Percentiles rank a stretch among this genome's conserved stretches.
Conservation (phyloP, 2,888 invertebrate species). For the Ligdia adustata region DNA sequence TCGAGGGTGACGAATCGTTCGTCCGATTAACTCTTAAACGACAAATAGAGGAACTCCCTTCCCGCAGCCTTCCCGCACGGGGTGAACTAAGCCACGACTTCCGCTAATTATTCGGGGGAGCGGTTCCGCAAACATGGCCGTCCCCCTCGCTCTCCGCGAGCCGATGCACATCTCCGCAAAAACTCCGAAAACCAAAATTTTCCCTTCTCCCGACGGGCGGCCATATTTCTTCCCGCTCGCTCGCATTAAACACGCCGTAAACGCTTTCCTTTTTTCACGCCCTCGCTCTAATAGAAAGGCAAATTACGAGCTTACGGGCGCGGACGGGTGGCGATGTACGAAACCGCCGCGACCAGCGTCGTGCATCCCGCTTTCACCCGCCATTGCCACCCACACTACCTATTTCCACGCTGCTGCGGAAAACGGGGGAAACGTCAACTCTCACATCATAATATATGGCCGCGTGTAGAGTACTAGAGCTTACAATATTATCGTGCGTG, state of each 20-base stretch:
- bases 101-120: constrained; percentile 80
- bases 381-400: constrained; percentile 48
- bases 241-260: constrained; percentile 84
- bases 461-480: constrained; percentile 51
- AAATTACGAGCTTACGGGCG: constrained; percentile 84
- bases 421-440: constrained; percentile 78
- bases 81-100: constrained; percentile 82
- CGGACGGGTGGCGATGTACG: constrained; percentile 83
- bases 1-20: constrained; percentile 82
- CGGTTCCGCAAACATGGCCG: constrained; percentile 67
- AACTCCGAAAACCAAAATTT: constrained; percentile 83
- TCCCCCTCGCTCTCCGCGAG: constrained; percentile 72
- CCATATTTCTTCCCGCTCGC: constrained; percentile 83
- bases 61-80: constrained; percentile 68
- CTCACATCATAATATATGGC: constrained; percentile 65
- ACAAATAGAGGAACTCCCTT: constrained; percentile 82
- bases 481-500: constrained; percentile 21
- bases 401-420: constrained; percentile 65
- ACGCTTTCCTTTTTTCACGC: constrained; percentile 85
- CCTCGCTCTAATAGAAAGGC: constrained; percentile 84
- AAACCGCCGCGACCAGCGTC: constrained; percentile 72
- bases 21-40: constrained; percentile 84
- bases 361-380: constrained; percentile 67
- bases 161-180: constrained; percentile 82
- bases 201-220: constrained; percentile 80